These are phyloP conservation scores for Glyphotaelius pellucidus DNA, from an alignment of 2,888 invertebrate genomes.

Conservation along the genomic window DNA sequence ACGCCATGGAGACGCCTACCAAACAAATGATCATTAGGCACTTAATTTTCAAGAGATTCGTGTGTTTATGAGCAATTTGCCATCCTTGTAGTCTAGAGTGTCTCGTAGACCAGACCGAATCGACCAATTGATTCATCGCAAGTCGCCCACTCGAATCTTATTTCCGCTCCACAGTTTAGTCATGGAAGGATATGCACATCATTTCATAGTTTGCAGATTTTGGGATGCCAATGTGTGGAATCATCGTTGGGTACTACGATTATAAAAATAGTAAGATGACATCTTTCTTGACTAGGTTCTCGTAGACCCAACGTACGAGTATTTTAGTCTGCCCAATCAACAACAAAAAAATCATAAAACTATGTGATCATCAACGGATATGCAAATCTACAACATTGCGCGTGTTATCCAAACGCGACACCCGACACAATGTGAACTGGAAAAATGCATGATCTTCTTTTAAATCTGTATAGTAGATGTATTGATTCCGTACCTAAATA, in stretches of 20 bases:
- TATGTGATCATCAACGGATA: background rate
- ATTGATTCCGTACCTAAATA: background rate
- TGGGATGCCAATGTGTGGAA: background rate
- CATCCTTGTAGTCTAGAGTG: background rate
- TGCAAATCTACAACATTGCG: background rate
- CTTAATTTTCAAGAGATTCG: background rate
- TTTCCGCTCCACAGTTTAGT: background rate
- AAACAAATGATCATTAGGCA: background rate
- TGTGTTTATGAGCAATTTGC: background rate
- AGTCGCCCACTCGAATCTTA: background rate
- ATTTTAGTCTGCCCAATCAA: background rate
- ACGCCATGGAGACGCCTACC: background rate
- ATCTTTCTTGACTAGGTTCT: background rate
- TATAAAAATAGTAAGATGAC: background rate
- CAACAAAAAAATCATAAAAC: background rate
- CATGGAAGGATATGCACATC: background rate
- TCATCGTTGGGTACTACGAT: background rate
- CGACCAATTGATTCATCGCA: background rate
- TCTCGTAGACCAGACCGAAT: background rate
- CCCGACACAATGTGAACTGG: background rate
- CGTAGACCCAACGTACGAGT: background rate
- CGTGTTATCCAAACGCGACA: background rate
- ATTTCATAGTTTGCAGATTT: background rate
- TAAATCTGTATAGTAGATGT: background rate
- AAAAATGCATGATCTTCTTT: background rate